Evolutionary conservation across 2,888 invertebrate genomes (phyloP), one percentile per base, ranked within the genome.

Genomic region (Mystacides longicornis): DNA sequence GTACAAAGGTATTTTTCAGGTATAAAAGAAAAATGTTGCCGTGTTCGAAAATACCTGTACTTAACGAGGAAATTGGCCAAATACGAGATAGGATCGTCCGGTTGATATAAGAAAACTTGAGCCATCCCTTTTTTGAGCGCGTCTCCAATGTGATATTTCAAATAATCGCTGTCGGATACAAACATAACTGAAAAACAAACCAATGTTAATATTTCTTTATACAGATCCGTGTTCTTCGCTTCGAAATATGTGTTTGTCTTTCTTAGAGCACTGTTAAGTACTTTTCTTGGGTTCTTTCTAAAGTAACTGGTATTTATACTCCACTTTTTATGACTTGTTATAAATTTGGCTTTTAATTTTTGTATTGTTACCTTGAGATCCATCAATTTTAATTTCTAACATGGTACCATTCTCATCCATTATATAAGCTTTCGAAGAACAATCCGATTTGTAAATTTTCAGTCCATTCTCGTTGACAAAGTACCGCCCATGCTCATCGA

Each of bases 331-430:
- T 18, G 22, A 43, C 49, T 21, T 50, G 23, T 14, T 48, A 27
- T 23, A 7, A 11, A 66, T 70, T 5, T 74, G 71, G 59, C 76
- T 3, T 42, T 42, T n/a, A n/a, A n/a, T n/a, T n/a, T n/a, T n/a
- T n/a, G 14, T 37, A 3, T 37, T 3, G 3, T 37, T 37, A 14
- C 37, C 37, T 37, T 37, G 37, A 4, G 37, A 37, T 37, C 37
- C 37, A n/a, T 37, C 37, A 14, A 37, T 37, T 37, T 14, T 3
- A 7, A 37, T 37, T 16, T 37, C 37, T 16, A 37, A 37, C 37
- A 37, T n/a, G 37, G 76, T 77, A 45, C 77, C 77, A 56, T 76
- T 67, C 1, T 72, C 76, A 66, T 77, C 77, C 59, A 71, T 71
- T 67, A 77, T 75, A 60, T 74, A 77, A 63, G 76, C 76, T 66